Base-by-base conservation (phyloP, 2,113 vertebrate species). In the Orycteropus afer region DNA sequence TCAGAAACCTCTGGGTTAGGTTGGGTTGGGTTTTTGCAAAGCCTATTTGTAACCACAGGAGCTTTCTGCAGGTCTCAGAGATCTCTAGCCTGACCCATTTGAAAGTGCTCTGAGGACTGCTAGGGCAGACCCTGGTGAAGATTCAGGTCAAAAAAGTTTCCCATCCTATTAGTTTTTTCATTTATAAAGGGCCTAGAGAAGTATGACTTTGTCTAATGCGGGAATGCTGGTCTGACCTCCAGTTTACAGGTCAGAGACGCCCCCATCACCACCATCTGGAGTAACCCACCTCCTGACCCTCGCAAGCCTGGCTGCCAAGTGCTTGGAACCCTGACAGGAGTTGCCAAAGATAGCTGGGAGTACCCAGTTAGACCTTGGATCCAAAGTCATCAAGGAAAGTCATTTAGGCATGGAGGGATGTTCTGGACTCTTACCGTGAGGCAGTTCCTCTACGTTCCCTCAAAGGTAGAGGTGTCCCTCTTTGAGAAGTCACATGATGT, bases 401-500 rank as follows among this genome's bases (percentile, higher is more conserved):
- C n/a, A 10, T 89, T 79, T 71, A 69, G 22, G 32, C 23, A 1
- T 42, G 55, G 37, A 91, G 37, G 45, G 47, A 18, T 69, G 2
- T 77, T 76, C 25, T 45, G 61, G 77, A 37, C 47, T 89, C 96
- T 97, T 94, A 96, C 97, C 71, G 6, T 55, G 55, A 85, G 73
- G 40, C 77, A 95, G 69, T 71, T 97, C 34, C 37, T 95, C 57
- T 82, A 92, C 91, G 93, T 95, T 93, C 94, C 83, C 74, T 96
- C 82, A 96, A 85, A 88, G 82, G 51, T 63, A n/a, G 51, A n/a
- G 63, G 32, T 97, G 86, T 91, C 67, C 63, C 69, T 86, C 83
- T 86, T 29, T 91, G 95, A 96, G 84, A 96, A 95, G 76, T 95
- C 90, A 95, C 95, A 96, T 96, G 96, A 95, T 97, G 94, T 96